Conservation (phyloP, 2,797 vertebrate genomes). For the Moxostoma hubbsi region DNA sequence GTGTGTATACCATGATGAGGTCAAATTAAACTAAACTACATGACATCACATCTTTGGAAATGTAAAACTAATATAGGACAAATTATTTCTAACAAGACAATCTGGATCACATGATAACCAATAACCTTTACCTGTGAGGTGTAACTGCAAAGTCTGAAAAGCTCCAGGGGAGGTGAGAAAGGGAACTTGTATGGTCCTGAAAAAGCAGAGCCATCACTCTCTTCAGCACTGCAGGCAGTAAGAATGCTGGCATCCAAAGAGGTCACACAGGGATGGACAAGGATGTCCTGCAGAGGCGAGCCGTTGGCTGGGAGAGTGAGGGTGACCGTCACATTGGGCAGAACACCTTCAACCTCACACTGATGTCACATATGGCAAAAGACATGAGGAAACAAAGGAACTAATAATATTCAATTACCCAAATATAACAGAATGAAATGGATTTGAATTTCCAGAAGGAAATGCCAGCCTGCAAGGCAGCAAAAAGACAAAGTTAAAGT, state of each 20-base stretch:
- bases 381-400: constrained; percentile 33
- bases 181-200: constrained; percentile 94
- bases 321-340: constrained; percentile 88
- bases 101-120: neutral
- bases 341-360: constrained; percentile 94
- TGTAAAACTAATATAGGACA: neutral
- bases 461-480: no score
- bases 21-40: neutral
- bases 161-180: constrained; percentile 89
- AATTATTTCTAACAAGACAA: neutral
- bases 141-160: constrained; percentile 91
- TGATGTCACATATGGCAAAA: constrained; percentile 58
- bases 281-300: constrained; percentile 91
- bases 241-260: constrained; percentile 90
- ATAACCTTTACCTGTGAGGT: constrained; percentile 86
- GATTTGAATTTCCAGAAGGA: no score
- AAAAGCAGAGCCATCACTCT: constrained; percentile 85
- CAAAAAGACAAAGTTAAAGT: no score
- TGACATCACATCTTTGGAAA: neutral
- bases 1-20: neutral
- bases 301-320: constrained; percentile 89
- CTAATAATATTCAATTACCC: neutral
- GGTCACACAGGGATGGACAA: constrained; percentile 93
- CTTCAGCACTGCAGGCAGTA: constrained; percentile 84
- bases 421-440: neutral